Percentiles rank a stretch among this genome's conserved stretches.
Evolutionary conservation across 2,888 invertebrate genomes (phyloP).

Genomic region (Cantharis flavilabris): DNA sequence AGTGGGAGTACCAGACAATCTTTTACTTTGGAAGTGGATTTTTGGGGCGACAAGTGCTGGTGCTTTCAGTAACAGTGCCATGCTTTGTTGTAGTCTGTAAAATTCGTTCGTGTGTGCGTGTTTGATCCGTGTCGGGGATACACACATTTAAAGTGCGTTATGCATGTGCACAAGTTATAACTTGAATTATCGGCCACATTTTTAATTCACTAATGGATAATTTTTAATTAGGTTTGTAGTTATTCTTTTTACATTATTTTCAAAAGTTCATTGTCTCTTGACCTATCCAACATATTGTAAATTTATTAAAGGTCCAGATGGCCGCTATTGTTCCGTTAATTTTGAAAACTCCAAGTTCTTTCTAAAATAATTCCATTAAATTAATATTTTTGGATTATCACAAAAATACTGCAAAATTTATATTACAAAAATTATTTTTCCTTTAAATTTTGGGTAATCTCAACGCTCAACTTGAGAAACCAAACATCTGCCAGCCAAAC

Average conservation of each 20-base stretch:
- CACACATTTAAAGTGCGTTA: neutral
- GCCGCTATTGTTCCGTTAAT: neutral
- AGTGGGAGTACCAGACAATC: slow-evolving; percentile 28
- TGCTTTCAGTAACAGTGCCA: slow-evolving; percentile 4
- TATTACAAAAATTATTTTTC: no score
- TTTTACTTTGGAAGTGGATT: slow-evolving; percentile 37
- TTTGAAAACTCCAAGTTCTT: neutral
- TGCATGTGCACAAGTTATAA: slow-evolving; percentile 1
- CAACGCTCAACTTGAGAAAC: neutral
- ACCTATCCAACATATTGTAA: neutral
- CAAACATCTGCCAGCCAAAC: neutral
- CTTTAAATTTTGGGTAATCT: neutral
- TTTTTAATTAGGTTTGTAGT: neutral
- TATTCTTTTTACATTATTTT: neutral
- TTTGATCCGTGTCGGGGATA: slow-evolving; percentile 6
- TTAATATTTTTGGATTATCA: neutral
- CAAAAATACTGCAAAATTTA: neutral
- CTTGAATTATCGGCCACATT: neutral
- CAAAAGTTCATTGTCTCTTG: neutral
- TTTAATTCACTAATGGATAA: neutral
- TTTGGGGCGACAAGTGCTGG: slow-evolving; percentile 36
- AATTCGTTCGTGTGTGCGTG: slow-evolving; percentile 7
- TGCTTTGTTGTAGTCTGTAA: slow-evolving; percentile 10
- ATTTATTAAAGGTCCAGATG: neutral
- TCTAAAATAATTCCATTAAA: neutral